Evolutionary conservation across 2,113 vertebrate genomes (phyloP).

Genomic region (Pterocles orientalis): DNA sequence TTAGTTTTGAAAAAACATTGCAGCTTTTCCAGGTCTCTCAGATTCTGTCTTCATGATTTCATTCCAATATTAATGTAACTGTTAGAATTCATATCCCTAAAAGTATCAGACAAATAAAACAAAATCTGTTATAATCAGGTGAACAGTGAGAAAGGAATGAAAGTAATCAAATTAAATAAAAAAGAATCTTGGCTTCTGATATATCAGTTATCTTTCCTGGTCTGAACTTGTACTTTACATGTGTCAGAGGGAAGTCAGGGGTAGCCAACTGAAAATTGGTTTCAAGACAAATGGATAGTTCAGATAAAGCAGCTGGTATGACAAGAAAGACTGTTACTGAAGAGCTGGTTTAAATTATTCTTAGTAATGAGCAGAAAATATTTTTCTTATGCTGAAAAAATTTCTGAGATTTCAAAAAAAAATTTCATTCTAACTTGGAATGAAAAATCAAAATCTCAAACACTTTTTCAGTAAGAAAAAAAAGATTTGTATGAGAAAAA

Average conservation of each 20-base stretch:
- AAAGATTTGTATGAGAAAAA: not conserved
- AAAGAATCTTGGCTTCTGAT: not conserved
- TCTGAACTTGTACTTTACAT: not conserved
- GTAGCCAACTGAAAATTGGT: not conserved
- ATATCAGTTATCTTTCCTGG: not conserved
- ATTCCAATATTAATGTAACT: not conserved
- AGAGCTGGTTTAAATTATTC: not conserved
- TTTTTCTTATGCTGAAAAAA: not conserved
- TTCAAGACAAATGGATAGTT: not conserved
- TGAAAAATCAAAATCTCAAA: not conserved
- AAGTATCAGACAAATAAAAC: constrained; percentile 50
- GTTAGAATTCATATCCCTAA: constrained; percentile 53
- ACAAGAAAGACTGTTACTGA: not conserved
- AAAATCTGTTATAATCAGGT: constrained; percentile 32
- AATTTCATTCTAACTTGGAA: not conserved
- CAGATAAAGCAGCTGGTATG: not conserved
- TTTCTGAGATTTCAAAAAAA: not conserved
- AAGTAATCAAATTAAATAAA: not conserved
- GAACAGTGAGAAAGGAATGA: not conserved
- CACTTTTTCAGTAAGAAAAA: not conserved
- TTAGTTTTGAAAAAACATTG: not conserved
- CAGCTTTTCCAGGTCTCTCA: constrained; percentile 36
- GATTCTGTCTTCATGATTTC: constrained; percentile 28
- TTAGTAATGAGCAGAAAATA: not conserved
- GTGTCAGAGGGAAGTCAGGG: not conserved